Evolutionary conservation across 1,140 invertebrate species (phyloP), one percentile per base, ranked within the genome.

Genomic region (Drosophila fuyamai): DNA sequence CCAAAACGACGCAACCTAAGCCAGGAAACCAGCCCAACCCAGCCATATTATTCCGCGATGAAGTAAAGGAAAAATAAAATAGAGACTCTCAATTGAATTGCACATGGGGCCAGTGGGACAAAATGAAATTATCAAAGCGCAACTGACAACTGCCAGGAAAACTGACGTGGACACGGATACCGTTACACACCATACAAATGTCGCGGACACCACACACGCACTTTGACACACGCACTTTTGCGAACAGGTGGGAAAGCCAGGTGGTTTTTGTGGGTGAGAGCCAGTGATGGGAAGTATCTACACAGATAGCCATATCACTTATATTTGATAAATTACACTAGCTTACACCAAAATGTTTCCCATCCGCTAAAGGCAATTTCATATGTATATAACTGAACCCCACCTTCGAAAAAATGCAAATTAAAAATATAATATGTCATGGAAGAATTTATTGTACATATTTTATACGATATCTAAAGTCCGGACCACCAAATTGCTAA

Each of bases 221-320:
- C 86, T 86, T 90, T 90, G 86, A 90, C 86, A 90, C 88, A 90
- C 86, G 88, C 88, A 90, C 81, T 83, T 77, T 90, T 68, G 63
- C 68, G 44, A 82, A 72, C 79, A 86, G 79, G 79, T 84, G 77
- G 76, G 56, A 60, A 51, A 60, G 44, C 27, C 47, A 51, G 63
- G 54, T 41, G 43, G 18, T 41, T 13, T 13, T 54, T 27, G 36
- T 13, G 40, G 55, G 55, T 48, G 63, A 56, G 59, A 56, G 10
- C 60, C 18, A 62, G 55, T 59, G 55, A 35, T 50, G 43, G 43
- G 32, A 14, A 29, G 35, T 23, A 23, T 12, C 14, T 29, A 54
- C 32, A 40, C 18, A 41, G 12, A 27, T 50, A 40, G 27, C 47
- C 13, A 44, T 38, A 38, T 32, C 29, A 7, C 29, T 32, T 32